A percentile compares a stretch with the other conserved stretches of the same genome.
phyloP scores from a whole-genome alignment of 2,113 vertebrate species.

The Shinisaurus crocodilurus region DNA sequence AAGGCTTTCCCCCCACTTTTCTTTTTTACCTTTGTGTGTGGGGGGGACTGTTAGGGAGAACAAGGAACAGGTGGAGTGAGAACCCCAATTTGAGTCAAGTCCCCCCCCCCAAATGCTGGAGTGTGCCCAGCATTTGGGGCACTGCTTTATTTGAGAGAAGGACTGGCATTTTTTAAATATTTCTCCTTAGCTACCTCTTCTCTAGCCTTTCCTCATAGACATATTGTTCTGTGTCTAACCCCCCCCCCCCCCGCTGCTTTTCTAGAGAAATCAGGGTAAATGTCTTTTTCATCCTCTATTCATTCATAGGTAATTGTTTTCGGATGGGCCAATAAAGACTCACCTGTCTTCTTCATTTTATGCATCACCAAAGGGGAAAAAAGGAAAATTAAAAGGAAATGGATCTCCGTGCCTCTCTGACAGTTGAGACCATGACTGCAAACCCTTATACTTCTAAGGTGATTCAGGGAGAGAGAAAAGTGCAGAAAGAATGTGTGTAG shows the following conservation, averaged over 20 bases:
- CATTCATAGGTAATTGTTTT: not conserved
- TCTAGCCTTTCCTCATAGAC: not conserved
- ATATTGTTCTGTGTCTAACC: too few species aligned
- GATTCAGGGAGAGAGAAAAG: not conserved
- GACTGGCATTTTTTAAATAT: not conserved
- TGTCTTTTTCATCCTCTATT: not conserved
- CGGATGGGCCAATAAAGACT: not conserved
- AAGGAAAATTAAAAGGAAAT: not conserved
- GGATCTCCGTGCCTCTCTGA: not conserved
- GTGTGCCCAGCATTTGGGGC: too few species aligned
- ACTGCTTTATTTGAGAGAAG: not conserved
- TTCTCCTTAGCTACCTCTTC: not conserved
- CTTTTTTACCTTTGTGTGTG: too few species aligned
- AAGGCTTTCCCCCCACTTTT: too few species aligned
- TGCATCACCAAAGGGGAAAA: not conserved
- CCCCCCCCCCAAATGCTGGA: too few species aligned
- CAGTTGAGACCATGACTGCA: too few species aligned
- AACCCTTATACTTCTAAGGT: too few species aligned
- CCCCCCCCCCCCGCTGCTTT: too few species aligned
- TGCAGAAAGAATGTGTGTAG: not conserved
- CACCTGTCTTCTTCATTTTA: not conserved
- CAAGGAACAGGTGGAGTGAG: not conserved
- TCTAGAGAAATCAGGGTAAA: not conserved
- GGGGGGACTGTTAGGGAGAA: not conserved
- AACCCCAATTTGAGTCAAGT: too few species aligned